Evolutionary conservation across 2,888 invertebrate species (phyloP).

Genomic region (Lamproptera curius): DNA sequence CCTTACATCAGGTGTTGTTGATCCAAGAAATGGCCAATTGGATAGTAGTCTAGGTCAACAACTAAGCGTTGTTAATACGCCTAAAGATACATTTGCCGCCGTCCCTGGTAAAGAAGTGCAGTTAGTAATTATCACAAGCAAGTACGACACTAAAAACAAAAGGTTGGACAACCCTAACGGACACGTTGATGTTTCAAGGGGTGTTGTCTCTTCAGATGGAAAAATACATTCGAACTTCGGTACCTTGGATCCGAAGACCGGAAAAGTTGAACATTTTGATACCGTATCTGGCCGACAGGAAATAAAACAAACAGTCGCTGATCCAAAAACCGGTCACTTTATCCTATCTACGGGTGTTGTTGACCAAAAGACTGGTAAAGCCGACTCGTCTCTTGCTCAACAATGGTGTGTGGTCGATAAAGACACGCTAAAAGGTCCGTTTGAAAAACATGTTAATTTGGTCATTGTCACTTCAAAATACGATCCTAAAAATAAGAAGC

Average conservation of each 20-base stretch:
- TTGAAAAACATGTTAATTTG: constrained; percentile 63
- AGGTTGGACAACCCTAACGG: constrained; percentile 75
- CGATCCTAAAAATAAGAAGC: constrained; percentile 65
- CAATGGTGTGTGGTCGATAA: constrained; percentile 66
- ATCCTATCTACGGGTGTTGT: constrained; percentile 74
- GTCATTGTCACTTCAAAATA: constrained; percentile 73
- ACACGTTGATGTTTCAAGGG: constrained; percentile 68
- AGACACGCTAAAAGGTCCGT: constrained; percentile 38
- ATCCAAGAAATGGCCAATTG: constrained; percentile 76
- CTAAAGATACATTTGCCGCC: constrained; percentile 57
- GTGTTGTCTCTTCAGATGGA: constrained; percentile 55
- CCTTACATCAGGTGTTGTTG: constrained; percentile 74
- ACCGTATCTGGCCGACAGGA: constrained; percentile 76
- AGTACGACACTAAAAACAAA: constrained; percentile 77
- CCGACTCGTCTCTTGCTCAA: constrained; percentile 71
- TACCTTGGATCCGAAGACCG: constrained; percentile 75
- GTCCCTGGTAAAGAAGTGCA: constrained; percentile 69
- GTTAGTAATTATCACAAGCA: constrained; percentile 74
- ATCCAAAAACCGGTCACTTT: constrained; percentile 76
- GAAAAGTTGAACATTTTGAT: constrained; percentile 74
- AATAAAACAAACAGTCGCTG: constrained; percentile 76
- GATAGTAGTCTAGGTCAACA: constrained; percentile 78
- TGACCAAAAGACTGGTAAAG: constrained; percentile 77
- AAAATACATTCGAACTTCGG: constrained; percentile 75
- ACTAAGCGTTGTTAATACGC: constrained; percentile 63